Evolutionary conservation across 2,888 invertebrate genomes (phyloP).

Genomic region (Pollenia labialis): DNA sequence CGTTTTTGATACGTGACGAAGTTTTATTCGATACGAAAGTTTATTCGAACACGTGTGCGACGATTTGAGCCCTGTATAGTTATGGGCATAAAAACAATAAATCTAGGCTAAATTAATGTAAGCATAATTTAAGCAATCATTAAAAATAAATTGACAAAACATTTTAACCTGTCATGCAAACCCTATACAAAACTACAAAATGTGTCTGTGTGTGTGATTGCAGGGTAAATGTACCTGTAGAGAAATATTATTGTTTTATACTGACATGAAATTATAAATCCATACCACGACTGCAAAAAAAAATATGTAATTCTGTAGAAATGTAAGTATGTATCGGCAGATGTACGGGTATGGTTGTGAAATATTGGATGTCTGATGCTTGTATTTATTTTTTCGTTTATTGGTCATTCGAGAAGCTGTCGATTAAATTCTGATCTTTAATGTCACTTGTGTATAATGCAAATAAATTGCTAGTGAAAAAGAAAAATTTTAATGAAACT

Average conservation of each 20-base stretch:
- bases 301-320: background rate
- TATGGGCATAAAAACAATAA: background rate
- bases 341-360: slow-evolving; percentile 7
- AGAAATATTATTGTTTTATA: slow-evolving; percentile 25
- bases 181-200: slow-evolving; percentile 6
- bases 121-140: slow-evolving; percentile 31
- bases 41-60: no score
- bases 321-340: background rate
- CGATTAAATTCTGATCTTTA: no score
- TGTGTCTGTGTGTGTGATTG: background rate
- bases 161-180: background rate
- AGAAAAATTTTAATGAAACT: no score
- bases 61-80: no score
- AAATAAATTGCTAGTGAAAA: no score
- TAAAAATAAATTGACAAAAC: background rate
- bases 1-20: no score
- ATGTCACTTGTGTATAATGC: no score
- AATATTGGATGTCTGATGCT: slow-evolving; percentile 24
- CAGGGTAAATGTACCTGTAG: no score
- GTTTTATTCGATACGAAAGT: no score
- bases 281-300: background rate
- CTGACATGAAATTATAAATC: slow-evolving; percentile 26
- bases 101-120: slow-evolving; percentile 15
- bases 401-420: no score
- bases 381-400: background rate